A percentile compares a stretch with the other conserved stretches of the same genome.
These are phyloP conservation scores for Nesidiocoris tenuis DNA, from an alignment of 2,888 invertebrate genomes.

Conservation along the genomic window DNA sequence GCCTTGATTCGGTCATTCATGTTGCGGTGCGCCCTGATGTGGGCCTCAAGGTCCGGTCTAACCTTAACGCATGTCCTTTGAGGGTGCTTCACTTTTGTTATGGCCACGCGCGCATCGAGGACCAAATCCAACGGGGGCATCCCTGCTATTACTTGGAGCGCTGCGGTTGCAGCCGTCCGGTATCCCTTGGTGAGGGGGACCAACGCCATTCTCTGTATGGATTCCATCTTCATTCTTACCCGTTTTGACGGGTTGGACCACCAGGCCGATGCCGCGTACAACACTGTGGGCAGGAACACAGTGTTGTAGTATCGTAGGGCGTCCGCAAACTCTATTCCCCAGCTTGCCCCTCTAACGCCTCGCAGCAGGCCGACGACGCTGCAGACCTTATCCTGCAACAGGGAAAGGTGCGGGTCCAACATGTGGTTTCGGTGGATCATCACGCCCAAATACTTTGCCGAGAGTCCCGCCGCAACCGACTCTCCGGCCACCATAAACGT, in stretches of 20 bases:
- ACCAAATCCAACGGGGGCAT: neutral
- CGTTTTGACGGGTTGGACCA: slow-evolving; percentile 4
- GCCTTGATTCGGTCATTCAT: neutral
- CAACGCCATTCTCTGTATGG: slow-evolving; percentile 3
- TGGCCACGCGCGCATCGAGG: neutral
- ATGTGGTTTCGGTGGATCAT: no score
- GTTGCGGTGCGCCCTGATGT: neutral
- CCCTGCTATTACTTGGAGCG: slow-evolving; percentile 21
- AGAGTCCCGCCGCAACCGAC: no score
- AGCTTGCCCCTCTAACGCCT: neutral
- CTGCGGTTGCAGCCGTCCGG: slow-evolving; percentile 9
- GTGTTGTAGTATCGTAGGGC: neutral
- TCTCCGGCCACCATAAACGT: no score
- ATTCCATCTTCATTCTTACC: neutral
- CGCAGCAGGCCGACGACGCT: no score
- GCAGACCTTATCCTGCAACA: no score
- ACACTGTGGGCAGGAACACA: slow-evolving; percentile 4
- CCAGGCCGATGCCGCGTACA: slow-evolving; percentile 16
- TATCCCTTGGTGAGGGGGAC: slow-evolving; percentile 7
- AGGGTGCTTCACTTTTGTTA: no score
- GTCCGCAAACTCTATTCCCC: neutral
- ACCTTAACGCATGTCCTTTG: neutral
- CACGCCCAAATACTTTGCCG: no score
- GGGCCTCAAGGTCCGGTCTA: neutral
- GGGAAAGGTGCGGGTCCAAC: no score